These are phyloP conservation scores for Narcine bancroftii DNA, from an alignment of 2,113 vertebrate genomes.

Conservation along the genomic window DNA sequence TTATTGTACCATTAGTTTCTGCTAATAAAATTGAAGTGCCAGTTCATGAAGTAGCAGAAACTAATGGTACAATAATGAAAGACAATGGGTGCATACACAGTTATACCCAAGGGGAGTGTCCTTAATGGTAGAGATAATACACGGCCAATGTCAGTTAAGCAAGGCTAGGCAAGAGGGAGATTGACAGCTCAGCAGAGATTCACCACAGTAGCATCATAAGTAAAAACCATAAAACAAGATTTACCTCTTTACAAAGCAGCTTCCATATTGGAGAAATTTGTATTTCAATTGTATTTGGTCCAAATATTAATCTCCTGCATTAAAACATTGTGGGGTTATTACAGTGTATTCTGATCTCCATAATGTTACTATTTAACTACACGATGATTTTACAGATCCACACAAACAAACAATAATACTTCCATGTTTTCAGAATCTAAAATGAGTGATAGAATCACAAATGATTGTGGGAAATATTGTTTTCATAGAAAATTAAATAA, in stretches of 20 bases:
- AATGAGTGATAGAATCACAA: background rate
- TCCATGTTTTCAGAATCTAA: background rate
- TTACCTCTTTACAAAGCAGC: conserved; percentile 67
- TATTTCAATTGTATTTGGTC: conserved; percentile 61
- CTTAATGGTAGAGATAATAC: no score
- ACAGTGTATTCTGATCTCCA: background rate
- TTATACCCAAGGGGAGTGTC: no score
- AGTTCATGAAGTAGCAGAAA: no score
- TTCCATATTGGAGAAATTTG: conserved; percentile 66
- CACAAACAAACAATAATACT: background rate
- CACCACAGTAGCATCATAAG: background rate
- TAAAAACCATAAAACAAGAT: background rate
- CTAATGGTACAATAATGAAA: no score
- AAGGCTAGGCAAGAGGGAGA: no score
- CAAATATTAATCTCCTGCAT: conserved; percentile 60
- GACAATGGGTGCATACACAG: no score
- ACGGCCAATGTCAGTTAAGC: no score
- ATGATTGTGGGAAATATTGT: background rate
- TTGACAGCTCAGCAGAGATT: no score
- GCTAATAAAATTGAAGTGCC: no score
- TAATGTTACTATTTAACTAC: background rate
- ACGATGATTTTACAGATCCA: background rate
- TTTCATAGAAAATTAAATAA: background rate
- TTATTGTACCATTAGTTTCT: no score
- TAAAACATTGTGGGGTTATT: background rate